phyloP scores from a whole-genome alignment of 2,888 invertebrate species.

The Meloe dianella region DNA sequence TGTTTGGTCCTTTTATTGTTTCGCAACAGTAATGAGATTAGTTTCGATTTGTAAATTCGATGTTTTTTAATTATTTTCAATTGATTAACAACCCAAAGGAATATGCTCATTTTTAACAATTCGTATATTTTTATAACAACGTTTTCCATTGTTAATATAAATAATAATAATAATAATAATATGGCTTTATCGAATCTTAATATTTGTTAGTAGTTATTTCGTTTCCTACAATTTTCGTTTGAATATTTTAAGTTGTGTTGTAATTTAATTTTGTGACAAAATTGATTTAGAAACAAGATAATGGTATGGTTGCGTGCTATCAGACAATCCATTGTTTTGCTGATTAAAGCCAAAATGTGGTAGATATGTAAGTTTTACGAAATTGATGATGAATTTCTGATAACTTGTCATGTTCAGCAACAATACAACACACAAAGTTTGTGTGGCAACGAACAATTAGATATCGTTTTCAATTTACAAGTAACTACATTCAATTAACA shows the following conservation, averaged over 20 bases:
- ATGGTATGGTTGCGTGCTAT: background rate
- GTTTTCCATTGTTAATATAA: slow-evolving; percentile 34
- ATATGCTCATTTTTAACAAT: slow-evolving; percentile 30
- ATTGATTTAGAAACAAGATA: background rate
- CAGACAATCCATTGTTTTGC: background rate
- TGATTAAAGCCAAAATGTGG: slow-evolving; percentile 9
- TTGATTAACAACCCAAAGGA: background rate
- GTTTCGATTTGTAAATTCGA: slow-evolving; percentile 6
- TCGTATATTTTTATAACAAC: slow-evolving; percentile 35
- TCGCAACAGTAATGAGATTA: background rate
- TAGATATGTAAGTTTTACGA: background rate
- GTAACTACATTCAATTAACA: no score
- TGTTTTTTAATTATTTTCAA: slow-evolving; percentile 3
- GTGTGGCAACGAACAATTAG: no score
- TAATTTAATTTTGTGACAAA: background rate
- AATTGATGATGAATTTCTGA: background rate
- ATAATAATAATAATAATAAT: slow-evolving; percentile 21
- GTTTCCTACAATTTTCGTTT: no score
- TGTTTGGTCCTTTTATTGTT: background rate
- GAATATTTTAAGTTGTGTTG: background rate
- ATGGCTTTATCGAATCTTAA: slow-evolving; percentile 21
- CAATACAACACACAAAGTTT: background rate
- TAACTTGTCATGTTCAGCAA: background rate
- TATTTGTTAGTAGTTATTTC: no score
- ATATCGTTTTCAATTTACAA: no score